Base-by-base conservation (phyloP, 2,888 invertebrate species). In the Arge pagana region DNA sequence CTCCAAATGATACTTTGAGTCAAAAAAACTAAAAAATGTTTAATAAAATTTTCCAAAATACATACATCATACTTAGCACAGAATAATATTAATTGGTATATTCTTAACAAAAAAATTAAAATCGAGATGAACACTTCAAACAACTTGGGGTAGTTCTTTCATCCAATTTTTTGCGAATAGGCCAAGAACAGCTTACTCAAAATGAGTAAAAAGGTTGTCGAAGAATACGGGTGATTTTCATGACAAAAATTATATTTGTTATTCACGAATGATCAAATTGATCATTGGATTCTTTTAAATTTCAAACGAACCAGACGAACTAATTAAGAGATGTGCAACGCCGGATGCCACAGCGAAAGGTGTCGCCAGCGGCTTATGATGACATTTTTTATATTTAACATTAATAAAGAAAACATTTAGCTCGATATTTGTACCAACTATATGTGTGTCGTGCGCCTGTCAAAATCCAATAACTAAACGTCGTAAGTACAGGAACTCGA, bases 371-470 rank as follows among this genome's bases (percentile, higher is more conserved):
- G 16, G 31, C 11, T 23, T 33, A 1, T 15, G 33, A 45, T 45
- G 31, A 31, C 3, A 2, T n/a, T n/a, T 21, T 1, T 8, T 4
- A 33, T 23, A 11, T 33, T 45, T 6, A 45, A 33, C 4, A 45
- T 33, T 33, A 24, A 13, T 21, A 23, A 45, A 45, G 21, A 21
- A 8, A 45, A n/a, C 10, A n/a, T 43, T 60, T 52, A 49, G 59
- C 53, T 59, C 59, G 63, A 60, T 67, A 66, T 68, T 67, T 67
- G n/a, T n/a, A n/a, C n/a, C n/a, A n/a, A n/a, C n/a, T n/a, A n/a
- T n/a, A 67, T 63, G 60, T 66, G 55, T 58, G 60, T 56, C 61
- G 56, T 58, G 56, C 62, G 62, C 55, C 62, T 64, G 64, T 67
- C 65, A 66, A 67, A 66, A 58, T 57, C 61, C 60, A 58, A 64